Conservation (phyloP, 2,113 vertebrate genomes). For the Poecile atricapillus region DNA sequence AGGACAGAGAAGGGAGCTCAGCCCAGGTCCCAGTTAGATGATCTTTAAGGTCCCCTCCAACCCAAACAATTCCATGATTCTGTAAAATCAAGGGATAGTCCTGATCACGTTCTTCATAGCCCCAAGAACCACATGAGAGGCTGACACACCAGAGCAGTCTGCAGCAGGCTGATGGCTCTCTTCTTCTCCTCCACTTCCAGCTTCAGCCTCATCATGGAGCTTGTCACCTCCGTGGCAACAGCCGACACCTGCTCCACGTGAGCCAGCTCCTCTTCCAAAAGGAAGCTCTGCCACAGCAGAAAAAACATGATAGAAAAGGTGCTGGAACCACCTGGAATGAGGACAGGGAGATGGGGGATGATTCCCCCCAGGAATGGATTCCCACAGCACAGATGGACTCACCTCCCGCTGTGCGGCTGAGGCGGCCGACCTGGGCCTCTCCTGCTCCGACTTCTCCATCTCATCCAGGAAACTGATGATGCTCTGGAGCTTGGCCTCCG, state of each 20-base stretch:
- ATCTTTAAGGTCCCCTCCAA: not conserved
- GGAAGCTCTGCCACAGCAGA: conserved; percentile 59
- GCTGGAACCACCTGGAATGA: not conserved
- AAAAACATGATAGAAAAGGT: fast-evolving
- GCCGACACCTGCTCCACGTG: conserved; percentile 77
- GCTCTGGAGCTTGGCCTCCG: conserved; percentile 92
- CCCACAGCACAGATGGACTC: not conserved
- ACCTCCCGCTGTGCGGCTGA: conserved; percentile 82
- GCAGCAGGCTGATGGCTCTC: conserved; percentile 81
- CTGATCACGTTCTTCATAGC: not conserved
- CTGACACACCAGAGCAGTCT: conserved; percentile 82
- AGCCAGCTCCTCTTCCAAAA: conserved; percentile 79
- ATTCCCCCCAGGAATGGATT: not conserved
- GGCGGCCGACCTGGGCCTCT: conserved; percentile 78
- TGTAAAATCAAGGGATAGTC: not conserved
- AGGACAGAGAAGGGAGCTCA: not conserved
- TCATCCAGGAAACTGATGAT: conserved; percentile 95
- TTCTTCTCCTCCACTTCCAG: conserved; percentile 93
- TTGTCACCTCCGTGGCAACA: conserved; percentile 79
- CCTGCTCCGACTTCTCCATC: conserved; percentile 91
- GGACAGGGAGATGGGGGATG: not conserved
- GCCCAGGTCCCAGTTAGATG: not conserved
- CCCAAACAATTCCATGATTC: not conserved
- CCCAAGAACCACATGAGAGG: not conserved
- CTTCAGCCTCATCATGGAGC: conserved; percentile 83